phyloP scores from a whole-genome alignment of 2,888 invertebrate species.

The Syritta pipiens region DNA sequence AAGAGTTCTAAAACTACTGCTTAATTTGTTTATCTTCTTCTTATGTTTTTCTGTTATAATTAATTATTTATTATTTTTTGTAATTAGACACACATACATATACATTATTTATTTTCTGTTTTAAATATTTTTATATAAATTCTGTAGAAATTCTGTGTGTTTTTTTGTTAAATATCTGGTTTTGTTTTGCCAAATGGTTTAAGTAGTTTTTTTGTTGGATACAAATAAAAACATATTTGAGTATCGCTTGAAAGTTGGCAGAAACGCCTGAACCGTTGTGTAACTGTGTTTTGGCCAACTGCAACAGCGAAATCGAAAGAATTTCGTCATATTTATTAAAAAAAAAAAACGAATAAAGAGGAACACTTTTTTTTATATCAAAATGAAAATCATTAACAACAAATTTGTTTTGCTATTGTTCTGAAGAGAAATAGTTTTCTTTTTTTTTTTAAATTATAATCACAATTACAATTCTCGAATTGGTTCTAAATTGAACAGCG shows the following conservation, averaged over 20 bases:
- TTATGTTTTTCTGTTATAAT: slow-evolving; percentile 14
- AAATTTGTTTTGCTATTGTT: slow-evolving; percentile 52
- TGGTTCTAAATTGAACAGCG: slow-evolving; percentile 39
- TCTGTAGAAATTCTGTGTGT: slow-evolving; percentile 6
- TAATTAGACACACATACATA: slow-evolving; percentile 62
- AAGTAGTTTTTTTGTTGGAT: slow-evolving; percentile 16
- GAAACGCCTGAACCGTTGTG: no score
- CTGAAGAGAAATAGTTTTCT: slow-evolving; percentile 33
- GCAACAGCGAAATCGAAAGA: neutral
- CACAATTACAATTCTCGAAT: slow-evolving; percentile 42
- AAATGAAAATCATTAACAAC: no score
- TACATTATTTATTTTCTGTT: slow-evolving; percentile 37
- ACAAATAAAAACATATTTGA: neutral
- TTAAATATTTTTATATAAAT: slow-evolving; percentile 36
- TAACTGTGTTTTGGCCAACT: no score
- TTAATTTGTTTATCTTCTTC: slow-evolving; percentile 27
- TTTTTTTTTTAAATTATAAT: slow-evolving; percentile 37
- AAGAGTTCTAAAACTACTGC: slow-evolving; percentile 55
- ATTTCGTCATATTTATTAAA: no score
- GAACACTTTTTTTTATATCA: neutral
- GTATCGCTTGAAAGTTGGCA: slow-evolving; percentile 25
- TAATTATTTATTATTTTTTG: no score
- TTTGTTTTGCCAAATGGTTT: slow-evolving; percentile 20
- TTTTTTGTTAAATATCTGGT: slow-evolving; percentile 14
- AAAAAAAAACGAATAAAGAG: neutral